Conservation (phyloP, 1,140 invertebrate species). For the Forficula auricularia region DNA sequence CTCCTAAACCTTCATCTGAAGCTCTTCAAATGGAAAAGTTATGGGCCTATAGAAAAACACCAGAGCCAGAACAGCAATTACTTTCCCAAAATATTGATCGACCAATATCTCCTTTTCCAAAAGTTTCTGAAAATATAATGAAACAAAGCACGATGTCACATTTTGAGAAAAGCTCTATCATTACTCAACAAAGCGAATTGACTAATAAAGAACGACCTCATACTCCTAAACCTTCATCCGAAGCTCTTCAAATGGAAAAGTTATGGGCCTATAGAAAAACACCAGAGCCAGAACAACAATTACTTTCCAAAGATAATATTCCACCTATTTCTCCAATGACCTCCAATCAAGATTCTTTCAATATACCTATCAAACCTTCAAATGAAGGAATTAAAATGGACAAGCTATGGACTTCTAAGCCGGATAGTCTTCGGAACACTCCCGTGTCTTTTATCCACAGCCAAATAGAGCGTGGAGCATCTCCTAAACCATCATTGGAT, state of each 20-base stretch:
- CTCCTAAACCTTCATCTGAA: slow-evolving; percentile 35
- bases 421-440: background rate
- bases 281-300: slow-evolving; percentile 6
- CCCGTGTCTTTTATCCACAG: background rate
- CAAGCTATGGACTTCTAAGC: slow-evolving; percentile 16
- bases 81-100: no score
- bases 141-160: background rate
- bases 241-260: slow-evolving; percentile 42
- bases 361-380: slow-evolving; percentile 13
- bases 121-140: no score
- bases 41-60: slow-evolving; percentile 22
- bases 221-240: slow-evolving; percentile 34
- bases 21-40: slow-evolving; percentile 41
- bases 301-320: no score
- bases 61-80: slow-evolving; percentile 7
- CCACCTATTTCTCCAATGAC: slow-evolving; percentile 1
- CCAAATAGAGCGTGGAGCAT: slow-evolving; percentile 3
- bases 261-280: slow-evolving; percentile 25
- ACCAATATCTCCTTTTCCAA: no score
- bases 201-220: slow-evolving; percentile 16
- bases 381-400: slow-evolving; percentile 22
- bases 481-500: slow-evolving; percentile 16
- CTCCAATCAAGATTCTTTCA: background rate
- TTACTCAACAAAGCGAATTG: slow-evolving; percentile 1
- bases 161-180: background rate